Base-by-base conservation (phyloP, 2,888 invertebrate genomes). In the Anoncus sp. region DNA sequence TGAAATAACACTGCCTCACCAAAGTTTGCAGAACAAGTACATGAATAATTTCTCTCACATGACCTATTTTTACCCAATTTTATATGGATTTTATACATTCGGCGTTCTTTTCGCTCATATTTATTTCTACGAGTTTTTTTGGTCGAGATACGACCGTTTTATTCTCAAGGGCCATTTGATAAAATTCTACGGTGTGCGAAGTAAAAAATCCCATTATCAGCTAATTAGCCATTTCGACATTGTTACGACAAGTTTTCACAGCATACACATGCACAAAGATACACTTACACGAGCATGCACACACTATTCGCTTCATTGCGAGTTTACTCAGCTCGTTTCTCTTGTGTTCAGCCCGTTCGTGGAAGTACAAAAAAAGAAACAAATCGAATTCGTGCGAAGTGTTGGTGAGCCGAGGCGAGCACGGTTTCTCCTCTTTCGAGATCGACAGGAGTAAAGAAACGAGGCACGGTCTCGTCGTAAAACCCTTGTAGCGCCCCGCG, bases 301-400 rank as follows among this genome's bases (percentile, higher is more conserved):
- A 62, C 69, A 69, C 59, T 49, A 67, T 62, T 59, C 62, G 70
- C 47, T 62, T 57, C 45, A 71, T 66, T 71, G 75, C 74, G 59
- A 70, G 57, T 74, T 62, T 57, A 59, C 62, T 74, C 65, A 53
- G 60, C 79, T 77, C 69, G 63, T 77, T 75, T 63, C 16, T 63
- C 18, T 59, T 38, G 55, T 69, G 55, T 51, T 62, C 55, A 51
- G 53, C 43, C 43, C 78, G 70, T 74, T 76, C 70, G 49, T 66
- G 49, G 67, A 78, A 75, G 70, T 74, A 70, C 51, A 71, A 45
- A 70, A n/a, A 69, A 60, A 66, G 55, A 55, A 59, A 72, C 55
- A 71, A 77, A 81, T 75, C 75, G 75, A 77, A 80, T 77, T 81
- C 80, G 70, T 67, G 75, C 66, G 73, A 80, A 80, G 75, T 62